A percentile compares a stretch with the other conserved stretches of the same genome.
Evolutionary conservation across 1,140 invertebrate species (phyloP).

Genomic region (Aphelenchoides besseyi): DNA sequence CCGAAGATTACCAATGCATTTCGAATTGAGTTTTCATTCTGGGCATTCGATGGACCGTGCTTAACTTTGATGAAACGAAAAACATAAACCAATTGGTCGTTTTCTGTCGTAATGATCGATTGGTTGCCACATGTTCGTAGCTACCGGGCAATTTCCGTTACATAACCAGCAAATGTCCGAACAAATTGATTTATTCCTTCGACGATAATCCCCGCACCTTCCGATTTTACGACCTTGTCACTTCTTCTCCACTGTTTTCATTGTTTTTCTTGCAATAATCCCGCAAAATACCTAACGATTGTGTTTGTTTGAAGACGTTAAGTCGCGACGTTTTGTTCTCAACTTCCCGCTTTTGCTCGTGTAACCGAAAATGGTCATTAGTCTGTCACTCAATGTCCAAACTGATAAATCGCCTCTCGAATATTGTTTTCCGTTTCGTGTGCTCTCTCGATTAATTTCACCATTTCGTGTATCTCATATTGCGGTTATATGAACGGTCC

Average conservation of each 20-base stretch:
- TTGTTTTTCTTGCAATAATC: neutral
- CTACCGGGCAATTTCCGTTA: no score
- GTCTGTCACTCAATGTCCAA: neutral
- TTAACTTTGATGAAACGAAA: no score
- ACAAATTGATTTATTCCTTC: neutral
- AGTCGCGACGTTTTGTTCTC: neutral
- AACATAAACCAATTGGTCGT: no score
- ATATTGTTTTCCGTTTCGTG: conserved; percentile 5
- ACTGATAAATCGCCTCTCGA: neutral
- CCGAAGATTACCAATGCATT: no score
- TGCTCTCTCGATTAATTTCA: neutral
- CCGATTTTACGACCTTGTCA: conserved; percentile 1
- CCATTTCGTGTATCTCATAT: neutral
- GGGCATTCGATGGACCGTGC: no score
- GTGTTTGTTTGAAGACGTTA: neutral
- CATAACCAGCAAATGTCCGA: neutral
- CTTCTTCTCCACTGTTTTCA: neutral
- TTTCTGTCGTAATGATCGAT: no score
- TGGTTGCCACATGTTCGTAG: no score
- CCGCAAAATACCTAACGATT: no score
- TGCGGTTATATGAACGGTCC: no score
- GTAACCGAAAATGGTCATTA: neutral
- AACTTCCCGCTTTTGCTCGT: no score
- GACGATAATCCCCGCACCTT: neutral
- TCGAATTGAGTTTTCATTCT: no score